Percentiles rank a stretch among this genome's conserved stretches.
These are phyloP conservation scores for Brachymystax lenok DNA, from an alignment of 2,797 vertebrate species.

Conservation along the genomic window DNA sequence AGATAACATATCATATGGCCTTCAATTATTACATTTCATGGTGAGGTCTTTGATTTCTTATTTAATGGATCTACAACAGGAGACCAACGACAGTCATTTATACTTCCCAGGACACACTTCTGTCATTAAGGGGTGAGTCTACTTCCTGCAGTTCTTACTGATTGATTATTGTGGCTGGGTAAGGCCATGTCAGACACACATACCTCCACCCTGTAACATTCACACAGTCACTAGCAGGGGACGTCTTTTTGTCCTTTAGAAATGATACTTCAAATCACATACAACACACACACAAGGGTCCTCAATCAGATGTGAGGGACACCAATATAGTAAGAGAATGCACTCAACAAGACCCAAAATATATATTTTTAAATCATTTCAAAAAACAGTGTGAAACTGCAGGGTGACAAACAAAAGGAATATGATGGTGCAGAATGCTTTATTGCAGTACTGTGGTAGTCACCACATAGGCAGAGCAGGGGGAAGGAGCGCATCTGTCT, in stretches of 20 bases:
- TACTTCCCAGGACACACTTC: not conserved
- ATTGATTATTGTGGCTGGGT: conserved; percentile 23
- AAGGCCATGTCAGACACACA: not conserved
- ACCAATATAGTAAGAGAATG: not conserved
- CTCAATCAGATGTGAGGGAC: not conserved
- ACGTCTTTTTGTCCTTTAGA: not conserved
- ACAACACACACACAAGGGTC: not conserved
- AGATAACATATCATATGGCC: conserved; percentile 2
- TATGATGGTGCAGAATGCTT: conserved; percentile 59
- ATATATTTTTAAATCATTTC: too few relatives aligned
- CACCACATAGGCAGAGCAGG: conserved; percentile 32
- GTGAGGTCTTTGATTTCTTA: not conserved
- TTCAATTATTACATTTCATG: conserved; percentile 14
- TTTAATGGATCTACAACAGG: conserved; percentile 2
- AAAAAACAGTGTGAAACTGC: not conserved
- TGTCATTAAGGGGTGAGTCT: not conserved
- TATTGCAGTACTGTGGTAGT: conserved; percentile 59
- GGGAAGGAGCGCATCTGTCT: conserved; percentile 10
- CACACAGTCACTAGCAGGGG: not conserved
- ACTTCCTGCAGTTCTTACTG: not conserved
- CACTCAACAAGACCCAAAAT: conserved; percentile 2
- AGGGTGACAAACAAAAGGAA: conserved; percentile 41
- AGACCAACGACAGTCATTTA: not conserved
- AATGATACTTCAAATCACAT: conserved; percentile 13
- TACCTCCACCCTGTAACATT: not conserved